Conservation (phyloP, 2,888 invertebrate species). For the Oegoconia quadripuncta region DNA sequence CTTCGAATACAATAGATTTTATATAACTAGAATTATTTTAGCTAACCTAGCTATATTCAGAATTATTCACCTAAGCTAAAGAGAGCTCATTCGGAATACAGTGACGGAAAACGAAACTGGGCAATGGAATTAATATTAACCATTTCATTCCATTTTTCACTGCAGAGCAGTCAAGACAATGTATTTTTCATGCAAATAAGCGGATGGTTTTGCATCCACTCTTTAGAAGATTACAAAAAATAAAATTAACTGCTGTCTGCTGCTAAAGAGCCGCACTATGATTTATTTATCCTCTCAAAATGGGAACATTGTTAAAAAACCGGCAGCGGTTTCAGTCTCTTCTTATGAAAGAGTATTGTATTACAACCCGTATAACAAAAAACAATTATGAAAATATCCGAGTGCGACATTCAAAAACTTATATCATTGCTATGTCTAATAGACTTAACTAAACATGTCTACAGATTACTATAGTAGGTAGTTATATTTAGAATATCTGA, state of each 20-base stretch:
- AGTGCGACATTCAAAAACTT: no score
- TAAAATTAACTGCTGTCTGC: constrained; percentile 16
- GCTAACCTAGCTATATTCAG: constrained; percentile 5
- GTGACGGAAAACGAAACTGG: constrained; percentile 19
- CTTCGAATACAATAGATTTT: no score
- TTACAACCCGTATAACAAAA: no score
- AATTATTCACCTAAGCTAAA: constrained; percentile 18
- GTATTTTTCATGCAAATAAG: constrained; percentile 53
- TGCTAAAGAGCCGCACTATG: constrained; percentile 14
- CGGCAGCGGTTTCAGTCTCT: no score
- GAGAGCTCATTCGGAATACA: constrained; percentile 20
- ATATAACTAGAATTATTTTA: no score
- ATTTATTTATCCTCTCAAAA: constrained; percentile 22
- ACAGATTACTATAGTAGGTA: no score
- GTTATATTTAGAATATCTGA: no score
- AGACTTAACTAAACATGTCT: no score
- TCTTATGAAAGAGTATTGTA: no score
- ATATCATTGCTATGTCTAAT: no score
- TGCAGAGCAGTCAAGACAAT: constrained; percentile 32
- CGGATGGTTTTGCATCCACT: constrained; percentile 22
- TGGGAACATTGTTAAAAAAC: constrained; percentile 18
- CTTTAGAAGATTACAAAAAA: constrained; percentile 29
- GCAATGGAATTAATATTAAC: constrained; percentile 28
- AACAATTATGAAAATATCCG: no score
- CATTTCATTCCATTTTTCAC: constrained; percentile 24